phyloP scores from a whole-genome alignment of 2,797 vertebrate genomes.

The Pangasius mekongensis region DNA sequence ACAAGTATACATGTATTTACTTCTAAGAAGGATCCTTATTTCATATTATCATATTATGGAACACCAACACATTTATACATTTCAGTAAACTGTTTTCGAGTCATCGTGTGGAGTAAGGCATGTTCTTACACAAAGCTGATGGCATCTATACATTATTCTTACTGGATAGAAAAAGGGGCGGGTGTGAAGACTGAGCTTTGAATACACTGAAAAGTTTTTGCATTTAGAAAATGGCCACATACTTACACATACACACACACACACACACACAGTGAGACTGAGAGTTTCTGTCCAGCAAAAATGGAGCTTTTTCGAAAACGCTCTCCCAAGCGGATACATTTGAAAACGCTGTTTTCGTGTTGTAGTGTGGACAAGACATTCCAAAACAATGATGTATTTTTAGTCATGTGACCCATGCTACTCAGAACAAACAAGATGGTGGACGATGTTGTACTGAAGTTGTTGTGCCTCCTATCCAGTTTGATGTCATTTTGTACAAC shows the following conservation, averaged over 20 bases:
- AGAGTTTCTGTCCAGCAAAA: no score
- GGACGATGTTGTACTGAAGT: no score
- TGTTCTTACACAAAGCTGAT: conserved; percentile 18
- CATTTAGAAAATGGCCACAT: neutral
- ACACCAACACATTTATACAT: conserved; percentile 6
- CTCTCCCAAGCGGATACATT: no score
- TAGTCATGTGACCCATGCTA: no score
- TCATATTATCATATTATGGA: neutral
- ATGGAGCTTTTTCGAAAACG: no score
- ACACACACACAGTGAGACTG: neutral
- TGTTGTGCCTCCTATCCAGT: no score
- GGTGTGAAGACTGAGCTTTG: neutral
- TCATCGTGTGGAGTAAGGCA: conserved; percentile 15
- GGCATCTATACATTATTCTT: neutral
- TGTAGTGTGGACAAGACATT: no score
- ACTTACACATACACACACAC: neutral
- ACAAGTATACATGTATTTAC: conserved; percentile 4
- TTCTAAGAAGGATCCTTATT: conserved; percentile 1
- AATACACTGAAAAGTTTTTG: neutral
- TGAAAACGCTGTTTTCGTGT: no score
- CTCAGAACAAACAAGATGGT: no score
- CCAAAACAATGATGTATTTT: no score
- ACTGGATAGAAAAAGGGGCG: neutral
- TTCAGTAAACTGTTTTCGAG: neutral
- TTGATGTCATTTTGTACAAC: no score